Evolutionary conservation across 37 sponge, comb jelly and placozoan genomes (phyloP).

Genomic region (Diacarnus erythraeanus): DNA sequence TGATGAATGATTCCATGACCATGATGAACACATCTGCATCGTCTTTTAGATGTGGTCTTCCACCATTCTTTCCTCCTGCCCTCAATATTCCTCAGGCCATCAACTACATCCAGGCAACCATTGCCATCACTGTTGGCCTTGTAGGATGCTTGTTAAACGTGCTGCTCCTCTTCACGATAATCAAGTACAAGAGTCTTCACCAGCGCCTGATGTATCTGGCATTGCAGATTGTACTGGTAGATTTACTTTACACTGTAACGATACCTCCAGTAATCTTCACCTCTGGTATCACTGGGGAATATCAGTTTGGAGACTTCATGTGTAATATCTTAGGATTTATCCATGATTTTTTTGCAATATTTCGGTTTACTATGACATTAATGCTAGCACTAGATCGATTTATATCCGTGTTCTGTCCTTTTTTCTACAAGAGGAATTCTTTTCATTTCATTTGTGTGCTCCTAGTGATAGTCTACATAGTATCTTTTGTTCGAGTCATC

Average conservation of each 20-base stretch:
- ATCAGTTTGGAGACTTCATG: background rate
- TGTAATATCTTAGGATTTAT: constrained; percentile 3
- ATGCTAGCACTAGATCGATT: constrained; percentile 8
- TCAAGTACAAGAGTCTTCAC: background rate
- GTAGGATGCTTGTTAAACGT: background rate
- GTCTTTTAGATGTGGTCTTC: background rate
- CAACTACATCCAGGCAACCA: background rate
- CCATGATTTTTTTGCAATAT: background rate
- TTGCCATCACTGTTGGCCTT: background rate
- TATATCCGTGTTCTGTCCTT: constrained; percentile 11
- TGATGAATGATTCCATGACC: too few species aligned
- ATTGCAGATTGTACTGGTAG: background rate
- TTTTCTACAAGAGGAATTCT: background rate
- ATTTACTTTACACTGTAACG: background rate
- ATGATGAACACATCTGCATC: background rate
- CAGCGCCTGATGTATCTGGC: constrained; percentile 9
- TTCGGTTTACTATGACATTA: background rate
- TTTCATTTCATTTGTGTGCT: background rate
- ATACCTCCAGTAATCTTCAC: background rate
- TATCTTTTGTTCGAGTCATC: background rate
- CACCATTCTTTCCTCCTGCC: background rate
- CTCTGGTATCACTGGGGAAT: background rate
- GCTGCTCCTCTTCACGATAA: background rate
- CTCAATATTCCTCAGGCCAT: constrained; percentile 5
- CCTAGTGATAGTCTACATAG: background rate